Conservation (phyloP, 2,113 vertebrate species). For the Morphnarchus princeps region DNA sequence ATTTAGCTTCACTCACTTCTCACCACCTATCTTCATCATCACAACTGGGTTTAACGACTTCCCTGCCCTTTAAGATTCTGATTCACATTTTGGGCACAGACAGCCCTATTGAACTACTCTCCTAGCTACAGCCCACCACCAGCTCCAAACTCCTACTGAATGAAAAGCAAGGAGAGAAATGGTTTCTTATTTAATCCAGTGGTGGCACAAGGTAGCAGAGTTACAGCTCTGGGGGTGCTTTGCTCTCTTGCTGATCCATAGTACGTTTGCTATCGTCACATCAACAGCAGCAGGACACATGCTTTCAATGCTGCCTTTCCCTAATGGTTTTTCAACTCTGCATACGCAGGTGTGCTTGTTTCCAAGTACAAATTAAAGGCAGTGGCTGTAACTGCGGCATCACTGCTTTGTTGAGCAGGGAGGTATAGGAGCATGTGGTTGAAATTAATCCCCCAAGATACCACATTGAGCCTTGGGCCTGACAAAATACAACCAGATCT, state of each 20-base stretch:
- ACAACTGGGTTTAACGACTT: background rate
- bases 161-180: background rate
- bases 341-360: background rate
- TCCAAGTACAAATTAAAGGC: background rate
- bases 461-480: background rate
- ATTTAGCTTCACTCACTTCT: background rate
- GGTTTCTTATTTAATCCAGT: background rate
- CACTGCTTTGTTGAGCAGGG: background rate
- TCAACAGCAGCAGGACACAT: background rate
- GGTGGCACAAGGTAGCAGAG: background rate
- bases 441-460: background rate
- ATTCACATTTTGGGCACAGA: background rate
- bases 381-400: background rate
- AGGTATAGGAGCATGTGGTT: background rate
- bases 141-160: background rate
- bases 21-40: background rate
- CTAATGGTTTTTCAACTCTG: background rate
- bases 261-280: rapidly evolving
- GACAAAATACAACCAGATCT: background rate
- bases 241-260: background rate
- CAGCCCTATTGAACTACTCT: background rate
- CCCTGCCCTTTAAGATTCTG: background rate
- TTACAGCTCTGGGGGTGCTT: background rate
- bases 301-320: background rate
- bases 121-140: background rate